Base-by-base conservation (phyloP, 2,888 invertebrate species). In the Aleiodes leptofemur region DNA sequence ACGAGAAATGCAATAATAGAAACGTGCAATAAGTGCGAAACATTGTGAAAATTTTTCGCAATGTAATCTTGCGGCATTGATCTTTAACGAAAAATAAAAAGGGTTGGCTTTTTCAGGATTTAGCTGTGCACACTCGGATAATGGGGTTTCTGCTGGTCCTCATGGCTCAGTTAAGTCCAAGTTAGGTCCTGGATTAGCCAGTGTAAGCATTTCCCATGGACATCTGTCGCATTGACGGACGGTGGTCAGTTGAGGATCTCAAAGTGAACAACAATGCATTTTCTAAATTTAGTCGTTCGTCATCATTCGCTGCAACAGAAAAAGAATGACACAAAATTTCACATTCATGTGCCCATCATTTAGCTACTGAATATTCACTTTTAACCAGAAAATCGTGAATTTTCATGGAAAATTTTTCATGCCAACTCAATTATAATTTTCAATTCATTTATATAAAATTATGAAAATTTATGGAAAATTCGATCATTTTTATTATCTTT, bases 61-160 rank as follows among this genome's bases (percentile, higher is more conserved):
- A 87, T 87, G 88, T 87, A 89, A 89, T 89, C 89, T 89, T 87
- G 79, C 87, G 53, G 87, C 84, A 88, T 88, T 88, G 86, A 88
- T 88, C 86, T 87, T 79, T 78, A 53, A 51, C 34, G 79, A 73
- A 79, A 80, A 82, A 34, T 6, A 34, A 84, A 87, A 84, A 86
- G 89, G 88, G 86, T 87, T 86, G 86, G 83, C 85, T 87, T 86
- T 83, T 80, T 78, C 61, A 59, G 57, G 29, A 72, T 72, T 69
- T 51, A 55, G 64, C 48, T 68, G 68, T 53, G 59, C 72, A 69
- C 68, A 68, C 31, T 68, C 80, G 82, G 81, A 87, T 88, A 87
- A 87, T 87, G 83, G 86, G 81, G 74, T 78, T 85, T 85, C 81
- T 84, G 83, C 86, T 86, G 86, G 87, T 86, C 86, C 81, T 86